phyloP scores from a whole-genome alignment of 2,888 invertebrate species.

The Melanotus villosus region DNA sequence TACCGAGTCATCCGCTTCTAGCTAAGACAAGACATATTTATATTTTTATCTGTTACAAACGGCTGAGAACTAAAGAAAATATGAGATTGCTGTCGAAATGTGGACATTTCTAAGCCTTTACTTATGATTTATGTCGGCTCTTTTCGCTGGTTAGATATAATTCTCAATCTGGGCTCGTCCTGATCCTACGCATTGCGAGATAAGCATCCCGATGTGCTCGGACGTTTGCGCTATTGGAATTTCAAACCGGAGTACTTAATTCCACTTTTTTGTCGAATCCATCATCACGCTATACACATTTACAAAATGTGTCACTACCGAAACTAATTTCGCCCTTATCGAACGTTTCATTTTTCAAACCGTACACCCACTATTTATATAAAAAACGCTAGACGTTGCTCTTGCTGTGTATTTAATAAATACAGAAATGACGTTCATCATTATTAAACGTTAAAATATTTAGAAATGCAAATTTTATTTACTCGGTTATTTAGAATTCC shows the following conservation, averaged over 20 bases:
- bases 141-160: conserved; percentile 49
- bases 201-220: conserved; percentile 46
- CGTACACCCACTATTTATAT: background rate
- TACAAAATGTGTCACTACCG: conserved; percentile 23
- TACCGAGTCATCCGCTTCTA: conserved; percentile 61
- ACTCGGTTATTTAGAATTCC: too few species aligned
- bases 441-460: too few species aligned
- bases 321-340: conserved; percentile 31
- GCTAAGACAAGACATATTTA: conserved; percentile 64
- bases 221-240: conserved; percentile 39
- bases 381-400: background rate
- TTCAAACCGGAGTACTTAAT: conserved; percentile 20
- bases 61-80: conserved; percentile 62
- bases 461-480: too few species aligned
- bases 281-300: conserved; percentile 31
- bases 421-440: conserved; percentile 8
- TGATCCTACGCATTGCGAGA: conserved; percentile 43
- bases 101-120: conserved; percentile 60
- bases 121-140: conserved; percentile 61
- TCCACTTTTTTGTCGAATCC: conserved; percentile 24
- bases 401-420: conserved; percentile 13
- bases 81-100: conserved; percentile 64
- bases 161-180: conserved; percentile 49
- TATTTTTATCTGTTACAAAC: conserved; percentile 66
- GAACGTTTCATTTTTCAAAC: conserved; percentile 9